Evolutionary conservation across 1,140 invertebrate genomes (phyloP).

Genomic region (Grapholita molesta): DNA sequence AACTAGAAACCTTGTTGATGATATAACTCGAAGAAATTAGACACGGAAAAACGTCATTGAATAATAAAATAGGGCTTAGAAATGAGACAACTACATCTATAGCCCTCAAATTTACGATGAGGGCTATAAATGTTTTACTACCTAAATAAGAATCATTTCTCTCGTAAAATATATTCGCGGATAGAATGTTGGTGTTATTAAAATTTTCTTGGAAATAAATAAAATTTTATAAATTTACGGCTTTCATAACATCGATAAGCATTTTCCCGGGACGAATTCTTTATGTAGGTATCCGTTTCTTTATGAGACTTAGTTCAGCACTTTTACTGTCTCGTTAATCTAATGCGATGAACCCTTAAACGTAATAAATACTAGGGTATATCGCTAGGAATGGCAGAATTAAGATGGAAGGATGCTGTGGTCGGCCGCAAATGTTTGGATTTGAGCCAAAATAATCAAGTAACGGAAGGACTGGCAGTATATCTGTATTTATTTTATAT

Average conservation of each 20-base stretch:
- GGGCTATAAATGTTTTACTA: slow-evolving; percentile 12
- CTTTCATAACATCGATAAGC: neutral
- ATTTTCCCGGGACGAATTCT: neutral
- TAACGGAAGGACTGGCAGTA: slow-evolving; percentile 44
- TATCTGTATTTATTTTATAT: slow-evolving; percentile 50
- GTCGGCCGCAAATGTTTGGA: slow-evolving; percentile 46
- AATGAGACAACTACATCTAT: neutral
- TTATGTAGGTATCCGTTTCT: neutral
- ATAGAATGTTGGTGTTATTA: slow-evolving; percentile 1
- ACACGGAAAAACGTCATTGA: neutral
- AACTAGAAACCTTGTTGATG: neutral
- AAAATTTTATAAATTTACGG: neutral
- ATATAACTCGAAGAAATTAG: neutral
- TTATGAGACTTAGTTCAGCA: slow-evolving; percentile 19
- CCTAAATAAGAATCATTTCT: slow-evolving; percentile 16
- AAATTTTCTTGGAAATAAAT: neutral
- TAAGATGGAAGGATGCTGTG: slow-evolving; percentile 26
- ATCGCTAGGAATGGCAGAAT: slow-evolving; percentile 22
- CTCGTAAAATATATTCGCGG: slow-evolving; percentile 15
- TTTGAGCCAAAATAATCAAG: slow-evolving; percentile 59
- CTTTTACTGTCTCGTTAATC: slow-evolving; percentile 23
- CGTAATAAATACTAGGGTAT: slow-evolving; percentile 29
- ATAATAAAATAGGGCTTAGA: neutral
- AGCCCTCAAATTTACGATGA: slow-evolving; percentile 1
- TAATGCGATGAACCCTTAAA: slow-evolving; percentile 23